Base-by-base conservation (phyloP, 1,140 invertebrate species). In the Bombus terrestris region DNA sequence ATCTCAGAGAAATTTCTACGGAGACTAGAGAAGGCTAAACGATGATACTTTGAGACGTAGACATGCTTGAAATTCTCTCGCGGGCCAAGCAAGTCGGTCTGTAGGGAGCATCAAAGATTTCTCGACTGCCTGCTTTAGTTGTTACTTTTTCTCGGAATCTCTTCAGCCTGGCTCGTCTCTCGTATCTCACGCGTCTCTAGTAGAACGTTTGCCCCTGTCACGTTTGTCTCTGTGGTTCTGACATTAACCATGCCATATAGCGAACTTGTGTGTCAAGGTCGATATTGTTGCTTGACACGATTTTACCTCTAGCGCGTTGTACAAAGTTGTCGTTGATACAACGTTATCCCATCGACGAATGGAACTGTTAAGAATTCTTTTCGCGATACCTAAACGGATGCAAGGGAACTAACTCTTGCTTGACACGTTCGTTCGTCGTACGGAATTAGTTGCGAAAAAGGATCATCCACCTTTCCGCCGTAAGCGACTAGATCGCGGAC, bases 121-220 rank as follows among this genome's bases (percentile, higher is more conserved):
- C 71, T 74, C 71, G 3, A 28, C 53, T 59, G 22, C 9, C 39
- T 10, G 39, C 10, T n/a, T 73, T 22, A 47, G n/a, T 74, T 74
- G 69, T 71, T 25, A 74, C 57, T 82, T 82, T 82, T 71, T 47
- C 71, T 22, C n/a, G 4, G 25, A 74, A 82, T 82, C 53, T 82
- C n/a, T 82, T 64, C 43, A 12, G 18, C 18, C 25, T 28, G 5
- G 5, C 32, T 22, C 22, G 47, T 37, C 32, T 75, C 22, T 32
- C 41, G 22, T 15, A 35, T 74, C 53, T 39, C 2, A 53, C 37
- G 10, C 22, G 18, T n/a, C 37, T 41, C 59, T 62, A 66, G 53
- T 18, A 37, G 37, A 37, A n/a, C 39, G 35, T 41, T 81, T 10
- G 47, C 37, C 6, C 22, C 35, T 71, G n/a, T 41, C 79, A n/a